Conservation (phyloP, 1,140 invertebrate genomes). For the Notospermus geniculatus region DNA sequence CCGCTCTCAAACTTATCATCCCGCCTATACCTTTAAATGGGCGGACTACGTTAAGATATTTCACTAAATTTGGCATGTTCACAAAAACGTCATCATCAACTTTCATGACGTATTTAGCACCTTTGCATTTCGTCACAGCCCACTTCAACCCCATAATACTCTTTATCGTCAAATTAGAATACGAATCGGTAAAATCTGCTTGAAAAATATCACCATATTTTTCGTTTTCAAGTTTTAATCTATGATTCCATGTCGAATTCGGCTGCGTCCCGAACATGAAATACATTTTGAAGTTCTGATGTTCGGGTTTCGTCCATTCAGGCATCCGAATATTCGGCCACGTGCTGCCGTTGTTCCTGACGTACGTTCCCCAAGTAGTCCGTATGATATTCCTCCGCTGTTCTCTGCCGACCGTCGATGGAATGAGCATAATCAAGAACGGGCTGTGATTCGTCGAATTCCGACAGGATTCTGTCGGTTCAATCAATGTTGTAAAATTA, state of each 20-base stretch:
- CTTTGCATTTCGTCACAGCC: constrained; percentile 65
- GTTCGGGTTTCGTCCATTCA: not conserved
- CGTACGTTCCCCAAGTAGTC: not conserved
- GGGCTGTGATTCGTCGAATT: no score
- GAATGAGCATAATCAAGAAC: no score
- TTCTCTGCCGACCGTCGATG: no score
- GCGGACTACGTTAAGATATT: not conserved
- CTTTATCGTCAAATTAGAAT: constrained; percentile 82
- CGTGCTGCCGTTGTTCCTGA: no score
- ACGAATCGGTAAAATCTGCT: constrained; percentile 74
- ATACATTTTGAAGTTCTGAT: constrained; percentile 7
- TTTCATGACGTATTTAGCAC: constrained; percentile 60
- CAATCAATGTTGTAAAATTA: no score
- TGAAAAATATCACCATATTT: constrained; percentile 70
- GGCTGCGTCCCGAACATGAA: constrained; percentile 10
- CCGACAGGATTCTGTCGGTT: no score
- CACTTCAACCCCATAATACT: constrained; percentile 80
- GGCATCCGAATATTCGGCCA: not conserved
- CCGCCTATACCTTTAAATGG: constrained; percentile 6
- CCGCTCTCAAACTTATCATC: not conserved
- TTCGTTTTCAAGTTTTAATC: constrained; percentile 58
- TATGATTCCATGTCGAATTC: constrained; percentile 5
- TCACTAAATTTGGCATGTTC: constrained; percentile 36
- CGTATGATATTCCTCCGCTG: not conserved
- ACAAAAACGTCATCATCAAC: constrained; percentile 60